These are phyloP conservation scores for Porites lobata DNA, from an alignment of 92 coral and sea anemone species.

Conservation along the genomic window DNA sequence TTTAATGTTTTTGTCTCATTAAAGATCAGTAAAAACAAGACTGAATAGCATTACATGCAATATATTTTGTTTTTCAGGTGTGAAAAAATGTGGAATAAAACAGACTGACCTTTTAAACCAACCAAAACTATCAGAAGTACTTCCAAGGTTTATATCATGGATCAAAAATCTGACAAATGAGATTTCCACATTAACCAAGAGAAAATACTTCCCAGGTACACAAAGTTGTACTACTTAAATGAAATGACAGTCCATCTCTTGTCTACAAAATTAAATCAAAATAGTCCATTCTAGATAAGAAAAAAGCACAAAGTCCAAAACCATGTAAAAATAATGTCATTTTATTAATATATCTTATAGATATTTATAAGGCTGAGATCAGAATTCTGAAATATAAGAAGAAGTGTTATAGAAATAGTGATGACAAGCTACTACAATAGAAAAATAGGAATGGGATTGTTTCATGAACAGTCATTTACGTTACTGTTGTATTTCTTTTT, in stretches of 20 bases:
- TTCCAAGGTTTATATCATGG: constrained; percentile 59
- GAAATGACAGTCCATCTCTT: neutral
- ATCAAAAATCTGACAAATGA: constrained; percentile 22
- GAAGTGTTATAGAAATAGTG: too few relatives aligned
- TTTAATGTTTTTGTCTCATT: too few relatives aligned
- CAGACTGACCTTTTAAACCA: constrained; percentile 40
- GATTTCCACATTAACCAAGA: constrained; percentile 33
- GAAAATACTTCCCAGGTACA: constrained; percentile 51
- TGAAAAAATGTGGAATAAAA: constrained; percentile 13
- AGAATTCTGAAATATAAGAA: too few relatives aligned
- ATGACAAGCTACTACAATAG: too few relatives aligned
- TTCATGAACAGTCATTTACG: neutral
- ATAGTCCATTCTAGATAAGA: too few relatives aligned
- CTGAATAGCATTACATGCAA: neutral
- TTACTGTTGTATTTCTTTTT: neutral
- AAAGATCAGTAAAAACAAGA: neutral
- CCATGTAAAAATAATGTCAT: too few relatives aligned
- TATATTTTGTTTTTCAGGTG: constrained; percentile 1
- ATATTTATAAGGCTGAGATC: too few relatives aligned
- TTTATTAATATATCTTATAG: too few relatives aligned
- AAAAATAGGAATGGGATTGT: neutral
- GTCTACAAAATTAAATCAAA: too few relatives aligned
- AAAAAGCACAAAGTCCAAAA: too few relatives aligned
- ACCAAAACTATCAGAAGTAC: constrained; percentile 60
- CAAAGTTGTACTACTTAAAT: neutral